Evolutionary conservation across 2,797 vertebrate species (phyloP).

Genomic region (Acestrorhynchus altus): DNA sequence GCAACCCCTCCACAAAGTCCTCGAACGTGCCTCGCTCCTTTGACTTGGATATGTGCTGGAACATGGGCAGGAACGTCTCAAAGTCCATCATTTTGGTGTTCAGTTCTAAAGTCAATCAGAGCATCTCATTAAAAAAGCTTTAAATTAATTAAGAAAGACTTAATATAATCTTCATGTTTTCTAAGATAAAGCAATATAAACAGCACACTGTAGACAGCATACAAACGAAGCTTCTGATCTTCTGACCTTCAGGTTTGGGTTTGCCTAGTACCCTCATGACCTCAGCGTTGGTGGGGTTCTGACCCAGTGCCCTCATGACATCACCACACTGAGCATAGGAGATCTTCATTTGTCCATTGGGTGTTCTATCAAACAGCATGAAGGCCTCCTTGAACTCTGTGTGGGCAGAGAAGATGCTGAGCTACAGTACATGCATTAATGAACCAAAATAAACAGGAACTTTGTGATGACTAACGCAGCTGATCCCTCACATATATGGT

Average conservation of each 20-base stretch:
- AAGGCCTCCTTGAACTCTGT: slow-evolving; percentile 90
- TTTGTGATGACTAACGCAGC: no score
- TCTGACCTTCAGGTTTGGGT: slow-evolving; percentile 83
- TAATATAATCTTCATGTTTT: no score
- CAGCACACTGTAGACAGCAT: no score
- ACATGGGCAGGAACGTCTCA: slow-evolving; percentile 85
- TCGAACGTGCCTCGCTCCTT: slow-evolving; percentile 84
- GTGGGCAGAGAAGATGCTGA: background rate
- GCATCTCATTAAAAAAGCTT: no score
- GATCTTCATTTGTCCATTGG: slow-evolving; percentile 82
- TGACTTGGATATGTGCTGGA: slow-evolving; percentile 84
- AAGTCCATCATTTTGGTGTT: slow-evolving; percentile 83
- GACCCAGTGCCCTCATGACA: slow-evolving; percentile 84
- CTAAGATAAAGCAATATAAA: no score
- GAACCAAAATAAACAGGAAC: no score
- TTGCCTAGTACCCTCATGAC: slow-evolving; percentile 85
- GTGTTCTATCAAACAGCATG: slow-evolving; percentile 83
- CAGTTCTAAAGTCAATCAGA: slow-evolving; percentile 79
- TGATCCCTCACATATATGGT: no score
- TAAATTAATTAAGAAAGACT: no score
- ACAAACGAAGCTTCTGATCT: background rate
- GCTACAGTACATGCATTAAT: background rate
- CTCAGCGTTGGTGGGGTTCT: slow-evolving; percentile 87
- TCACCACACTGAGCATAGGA: slow-evolving; percentile 84
- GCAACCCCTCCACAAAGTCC: slow-evolving; percentile 86